Conservation (phyloP, 2,113 vertebrate genomes). For the Pseudopipra pipra region DNA sequence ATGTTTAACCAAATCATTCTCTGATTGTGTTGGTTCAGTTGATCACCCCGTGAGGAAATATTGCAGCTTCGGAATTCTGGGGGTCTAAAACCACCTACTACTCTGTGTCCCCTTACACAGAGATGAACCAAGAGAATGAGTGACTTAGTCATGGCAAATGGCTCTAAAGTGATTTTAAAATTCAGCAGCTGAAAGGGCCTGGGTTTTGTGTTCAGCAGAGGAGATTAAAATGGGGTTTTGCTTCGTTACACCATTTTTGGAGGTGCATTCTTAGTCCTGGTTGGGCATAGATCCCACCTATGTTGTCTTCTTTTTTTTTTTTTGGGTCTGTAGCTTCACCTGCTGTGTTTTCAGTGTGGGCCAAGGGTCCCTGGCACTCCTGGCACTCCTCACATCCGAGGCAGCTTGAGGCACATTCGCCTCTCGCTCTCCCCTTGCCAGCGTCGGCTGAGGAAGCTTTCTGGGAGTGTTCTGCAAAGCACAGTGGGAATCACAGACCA, state of each 20-base stretch:
- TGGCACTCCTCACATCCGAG: neutral
- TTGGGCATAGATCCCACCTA: rapidly evolving
- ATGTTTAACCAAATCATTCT: neutral
- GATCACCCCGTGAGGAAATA: neutral
- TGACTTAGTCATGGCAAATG: neutral
- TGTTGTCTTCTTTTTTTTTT: neutral
- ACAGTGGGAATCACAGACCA: neutral
- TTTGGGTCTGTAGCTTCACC: neutral
- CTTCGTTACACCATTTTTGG: rapidly evolving
- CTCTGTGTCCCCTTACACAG: neutral
- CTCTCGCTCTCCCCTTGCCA: neutral
- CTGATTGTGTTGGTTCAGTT: neutral
- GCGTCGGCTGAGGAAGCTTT: neutral
- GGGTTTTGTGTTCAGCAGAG: neutral
- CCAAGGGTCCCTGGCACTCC: neutral
- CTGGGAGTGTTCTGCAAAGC: neutral
- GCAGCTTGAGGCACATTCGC: neutral
- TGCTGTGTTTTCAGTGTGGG: rapidly evolving
- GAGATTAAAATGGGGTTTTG: rapidly evolving
- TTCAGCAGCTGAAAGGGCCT: rapidly evolving
- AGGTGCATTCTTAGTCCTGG: neutral
- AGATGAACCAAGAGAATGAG: neutral
- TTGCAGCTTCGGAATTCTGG: neutral
- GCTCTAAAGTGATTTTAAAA: neutral
- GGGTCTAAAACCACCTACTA: neutral